A percentile compares a stretch with the other conserved stretches of the same genome.
Conservation (phyloP, 2,113 vertebrate genomes). For the Callospermophilus lateralis region DNA sequence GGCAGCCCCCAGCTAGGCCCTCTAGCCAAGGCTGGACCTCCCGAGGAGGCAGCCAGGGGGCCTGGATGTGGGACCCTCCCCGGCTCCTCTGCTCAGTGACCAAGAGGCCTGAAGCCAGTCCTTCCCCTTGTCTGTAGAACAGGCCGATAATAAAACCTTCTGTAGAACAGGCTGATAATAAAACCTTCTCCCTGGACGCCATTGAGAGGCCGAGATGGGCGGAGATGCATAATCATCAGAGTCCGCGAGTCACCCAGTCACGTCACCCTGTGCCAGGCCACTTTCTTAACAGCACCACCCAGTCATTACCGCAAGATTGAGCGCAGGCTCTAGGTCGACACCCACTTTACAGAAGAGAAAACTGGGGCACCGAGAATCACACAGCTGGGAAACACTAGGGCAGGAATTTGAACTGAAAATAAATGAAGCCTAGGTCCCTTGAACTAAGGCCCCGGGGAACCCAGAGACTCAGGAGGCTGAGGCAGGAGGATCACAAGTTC, state of each 20-base stretch:
- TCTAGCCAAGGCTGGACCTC: neutral
- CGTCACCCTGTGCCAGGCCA: neutral
- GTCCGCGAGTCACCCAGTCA: neutral
- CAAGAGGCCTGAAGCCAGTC: neutral
- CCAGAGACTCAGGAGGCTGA: no score
- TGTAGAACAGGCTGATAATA: neutral
- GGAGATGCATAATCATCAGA: neutral
- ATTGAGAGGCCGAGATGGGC: neutral
- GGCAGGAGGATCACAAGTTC: no score
- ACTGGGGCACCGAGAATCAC: neutral
- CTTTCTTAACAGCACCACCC: neutral
- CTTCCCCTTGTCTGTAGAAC: neutral
- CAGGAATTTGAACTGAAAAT: neutral
- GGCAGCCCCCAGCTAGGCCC: neutral
- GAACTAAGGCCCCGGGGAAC: no score
- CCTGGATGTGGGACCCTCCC: neutral
- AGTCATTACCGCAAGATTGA: neutral
- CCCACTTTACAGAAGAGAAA: constrained; percentile 55
- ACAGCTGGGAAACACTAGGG: neutral
- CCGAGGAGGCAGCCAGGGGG: neutral
- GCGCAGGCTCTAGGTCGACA: neutral
- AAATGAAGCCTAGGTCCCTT: neutral
- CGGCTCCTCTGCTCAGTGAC: neutral
- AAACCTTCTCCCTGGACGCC: neutral
- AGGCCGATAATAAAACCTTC: neutral